phyloP scores from a whole-genome alignment of 2,113 vertebrate species.

The Megaleporinus macrocephalus region DNA sequence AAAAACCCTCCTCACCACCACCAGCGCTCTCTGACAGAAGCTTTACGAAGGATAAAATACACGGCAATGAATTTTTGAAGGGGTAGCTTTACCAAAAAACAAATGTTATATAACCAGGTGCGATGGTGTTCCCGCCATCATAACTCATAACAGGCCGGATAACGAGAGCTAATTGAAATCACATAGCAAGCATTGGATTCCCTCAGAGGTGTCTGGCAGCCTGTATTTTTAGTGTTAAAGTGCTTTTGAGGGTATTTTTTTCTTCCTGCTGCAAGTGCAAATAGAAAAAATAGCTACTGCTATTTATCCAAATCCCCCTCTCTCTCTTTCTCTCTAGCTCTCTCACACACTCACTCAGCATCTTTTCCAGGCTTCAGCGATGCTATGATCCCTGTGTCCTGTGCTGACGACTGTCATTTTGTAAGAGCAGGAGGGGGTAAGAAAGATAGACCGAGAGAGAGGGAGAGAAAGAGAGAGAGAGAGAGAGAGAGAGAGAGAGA shows the following conservation, averaged over 20 bases:
- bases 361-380: slow-evolving; percentile 33
- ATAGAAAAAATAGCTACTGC: not conserved
- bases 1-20: not conserved
- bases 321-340: not conserved
- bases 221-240: slow-evolving; percentile 16
- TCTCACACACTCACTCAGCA: slow-evolving; percentile 9
- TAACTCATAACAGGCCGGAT: not conserved
- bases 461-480: not conserved
- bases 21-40: not conserved
- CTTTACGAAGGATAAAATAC: slow-evolving; percentile 8
- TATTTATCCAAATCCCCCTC: slow-evolving; percentile 1
- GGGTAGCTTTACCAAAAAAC: not conserved
- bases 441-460: not conserved
- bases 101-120: slow-evolving; percentile 17
- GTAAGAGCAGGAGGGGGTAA: not conserved
- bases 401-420: slow-evolving; percentile 40
- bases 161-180: slow-evolving; percentile 32
- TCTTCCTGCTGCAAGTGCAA: slow-evolving; percentile 26
- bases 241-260: slow-evolving; percentile 29
- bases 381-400: slow-evolving; percentile 29
- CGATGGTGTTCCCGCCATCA: slow-evolving; percentile 1
- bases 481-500: not conserved
- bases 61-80: slow-evolving; percentile 3
- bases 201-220: slow-evolving; percentile 14
- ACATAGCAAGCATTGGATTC: slow-evolving; percentile 23